These are phyloP conservation scores for Mastigias papua DNA, from an alignment of 30 jellyfish, hydroid and myxozoan species.

Conservation along the genomic window DNA sequence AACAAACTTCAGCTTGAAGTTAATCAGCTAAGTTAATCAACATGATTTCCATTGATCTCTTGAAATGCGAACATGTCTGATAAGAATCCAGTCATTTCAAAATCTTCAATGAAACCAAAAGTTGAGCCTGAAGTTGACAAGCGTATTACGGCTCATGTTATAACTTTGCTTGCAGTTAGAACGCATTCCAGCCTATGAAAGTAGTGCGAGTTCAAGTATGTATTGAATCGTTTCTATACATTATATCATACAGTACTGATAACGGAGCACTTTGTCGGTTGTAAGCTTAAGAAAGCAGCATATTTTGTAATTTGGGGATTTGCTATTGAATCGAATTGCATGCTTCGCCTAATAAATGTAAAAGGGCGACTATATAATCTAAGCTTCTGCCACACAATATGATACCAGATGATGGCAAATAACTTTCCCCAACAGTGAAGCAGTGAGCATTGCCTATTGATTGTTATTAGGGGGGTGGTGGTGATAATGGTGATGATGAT, in stretches of 20 bases:
- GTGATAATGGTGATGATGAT: no score
- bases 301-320: background rate
- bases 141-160: no score
- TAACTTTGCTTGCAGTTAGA: background rate
- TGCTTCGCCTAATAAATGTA: background rate
- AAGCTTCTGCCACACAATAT: background rate
- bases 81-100: background rate
- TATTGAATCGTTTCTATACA: no score
- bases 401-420: background rate
- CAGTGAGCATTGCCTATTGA: background rate
- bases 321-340: background rate
- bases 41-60: background rate
- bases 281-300: background rate
- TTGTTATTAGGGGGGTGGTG: no score
- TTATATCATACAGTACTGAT: background rate
- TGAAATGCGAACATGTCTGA: background rate
- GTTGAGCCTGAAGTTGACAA: no score
- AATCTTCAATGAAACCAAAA: background rate
- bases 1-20: no score
- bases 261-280: background rate
- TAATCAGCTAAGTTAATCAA: no score
- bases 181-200: background rate
- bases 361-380: background rate
- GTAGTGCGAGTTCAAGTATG: background rate
- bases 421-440: background rate